A percentile compares a stretch with the other conserved stretches of the same genome.
These are phyloP conservation scores for Pegoplata infirma DNA, from an alignment of 2,888 invertebrate genomes.

Conservation along the genomic window DNA sequence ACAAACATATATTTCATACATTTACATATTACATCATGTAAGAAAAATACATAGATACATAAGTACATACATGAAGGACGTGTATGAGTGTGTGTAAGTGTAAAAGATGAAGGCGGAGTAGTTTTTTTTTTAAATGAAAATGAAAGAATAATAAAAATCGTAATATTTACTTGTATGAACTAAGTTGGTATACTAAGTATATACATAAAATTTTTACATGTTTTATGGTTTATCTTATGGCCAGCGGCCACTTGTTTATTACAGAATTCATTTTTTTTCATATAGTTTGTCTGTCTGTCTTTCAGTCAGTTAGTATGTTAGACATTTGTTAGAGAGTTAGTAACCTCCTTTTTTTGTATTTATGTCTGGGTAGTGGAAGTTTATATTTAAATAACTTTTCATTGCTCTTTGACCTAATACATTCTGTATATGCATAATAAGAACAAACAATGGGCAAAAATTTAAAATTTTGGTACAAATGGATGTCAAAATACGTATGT, in stretches of 20 bases:
- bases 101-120: constrained; percentile 27
- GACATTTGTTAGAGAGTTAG: constrained; percentile 11
- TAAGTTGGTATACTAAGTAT: neutral
- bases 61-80: neutral
- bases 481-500: no score
- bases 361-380: constrained; percentile 37
- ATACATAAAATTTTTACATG: constrained; percentile 26
- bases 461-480: no score
- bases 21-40: neutral
- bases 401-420: constrained; percentile 38
- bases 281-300: neutral
- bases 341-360: constrained; percentile 26
- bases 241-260: constrained; percentile 23
- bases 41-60: neutral
- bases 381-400: constrained; percentile 47
- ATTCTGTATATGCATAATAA: neutral
- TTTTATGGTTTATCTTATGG: constrained; percentile 45
- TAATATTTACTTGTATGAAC: neutral
- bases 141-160: neutral
- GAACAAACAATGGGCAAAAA: no score
- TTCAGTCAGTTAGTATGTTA: neutral
- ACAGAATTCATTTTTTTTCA: neutral
- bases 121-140: neutral
- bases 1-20: neutral
- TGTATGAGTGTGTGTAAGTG: neutral